These are phyloP conservation scores for Pyrgus malvae DNA, from an alignment of 2,888 invertebrate genomes.

Conservation along the genomic window DNA sequence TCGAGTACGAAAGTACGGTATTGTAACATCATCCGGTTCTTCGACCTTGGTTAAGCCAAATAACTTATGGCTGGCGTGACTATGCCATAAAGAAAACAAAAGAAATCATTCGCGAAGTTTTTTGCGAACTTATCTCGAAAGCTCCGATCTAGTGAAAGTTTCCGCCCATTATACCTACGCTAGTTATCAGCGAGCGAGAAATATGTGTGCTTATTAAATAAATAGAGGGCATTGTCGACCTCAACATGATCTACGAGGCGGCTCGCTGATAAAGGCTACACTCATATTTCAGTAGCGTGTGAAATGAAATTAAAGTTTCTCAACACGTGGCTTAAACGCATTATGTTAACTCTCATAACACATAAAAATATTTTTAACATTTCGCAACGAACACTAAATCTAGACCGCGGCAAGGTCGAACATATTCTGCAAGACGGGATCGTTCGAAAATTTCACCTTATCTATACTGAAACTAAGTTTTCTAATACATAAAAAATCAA, in stretches of 20 bases:
- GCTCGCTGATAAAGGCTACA: conserved; percentile 5
- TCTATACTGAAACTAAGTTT: not conserved
- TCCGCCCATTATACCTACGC: conserved; percentile 39
- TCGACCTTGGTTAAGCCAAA: conserved; percentile 71
- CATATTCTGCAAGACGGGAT: not conserved
- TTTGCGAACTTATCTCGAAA: conserved; percentile 52
- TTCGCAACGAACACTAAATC: conserved; percentile 7
- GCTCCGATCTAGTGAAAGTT: conserved; percentile 70
- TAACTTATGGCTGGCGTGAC: conserved; percentile 56
- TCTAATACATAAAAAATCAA: conserved; percentile 3
- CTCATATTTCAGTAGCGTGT: conserved; percentile 16
- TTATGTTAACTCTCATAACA: no score
- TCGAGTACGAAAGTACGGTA: conserved; percentile 68
- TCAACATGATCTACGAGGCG: conserved; percentile 12
- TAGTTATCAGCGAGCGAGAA: conserved; percentile 40
- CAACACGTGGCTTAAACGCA: no score
- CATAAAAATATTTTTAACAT: not conserved
- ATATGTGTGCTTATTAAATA: conserved; percentile 41
- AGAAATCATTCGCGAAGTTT: conserved; percentile 63
- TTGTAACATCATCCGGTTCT: conserved; percentile 60
- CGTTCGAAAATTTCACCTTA: not conserved
- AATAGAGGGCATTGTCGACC: conserved; percentile 31
- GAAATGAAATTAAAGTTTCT: not conserved
- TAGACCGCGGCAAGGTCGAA: not conserved
- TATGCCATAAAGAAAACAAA: conserved; percentile 58